A percentile compares a stretch with the other conserved stretches of the same genome.
Conservation (phyloP, 2,888 invertebrate species). For the Lithophane ornitopus region DNA sequence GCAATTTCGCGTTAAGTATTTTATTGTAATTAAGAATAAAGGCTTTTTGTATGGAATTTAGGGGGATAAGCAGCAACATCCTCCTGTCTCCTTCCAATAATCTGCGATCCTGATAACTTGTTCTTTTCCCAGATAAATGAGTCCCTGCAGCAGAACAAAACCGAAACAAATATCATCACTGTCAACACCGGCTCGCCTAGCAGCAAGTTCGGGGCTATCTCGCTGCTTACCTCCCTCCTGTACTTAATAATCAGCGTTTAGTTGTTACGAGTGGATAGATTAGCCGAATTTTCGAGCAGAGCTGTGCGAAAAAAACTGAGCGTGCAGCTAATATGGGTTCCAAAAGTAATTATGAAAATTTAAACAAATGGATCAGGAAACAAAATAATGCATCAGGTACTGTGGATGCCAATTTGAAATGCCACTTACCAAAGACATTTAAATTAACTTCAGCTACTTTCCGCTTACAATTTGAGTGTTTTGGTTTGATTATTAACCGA, state of each 20-base stretch:
- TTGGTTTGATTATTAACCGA: too few species aligned
- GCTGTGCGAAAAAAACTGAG: background rate
- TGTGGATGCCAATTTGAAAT: too few species aligned
- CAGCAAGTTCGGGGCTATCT: slow-evolving; percentile 8
- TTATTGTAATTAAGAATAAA: background rate
- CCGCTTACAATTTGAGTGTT: too few species aligned
- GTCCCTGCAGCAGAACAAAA: background rate
- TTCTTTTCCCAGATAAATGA: slow-evolving; percentile 9
- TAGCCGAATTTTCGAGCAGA: background rate
- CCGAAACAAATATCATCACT: background rate
- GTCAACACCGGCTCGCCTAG: slow-evolving; percentile 10
- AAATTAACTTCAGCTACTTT: too few species aligned
- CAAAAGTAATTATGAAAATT: background rate
- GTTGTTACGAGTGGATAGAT: background rate
- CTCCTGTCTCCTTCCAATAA: background rate
- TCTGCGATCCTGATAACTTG: background rate
- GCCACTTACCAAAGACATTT: too few species aligned
- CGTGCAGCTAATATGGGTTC: background rate
- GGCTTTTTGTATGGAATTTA: background rate
- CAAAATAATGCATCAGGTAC: too few species aligned
- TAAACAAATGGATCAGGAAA: too few species aligned
- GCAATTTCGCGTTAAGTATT: too few species aligned
- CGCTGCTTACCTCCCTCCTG: slow-evolving; percentile 31
- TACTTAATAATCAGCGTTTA: slow-evolving; percentile 38
- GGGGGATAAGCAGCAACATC: background rate